Base-by-base conservation (phyloP, 2,888 invertebrate species). In the Eupithecia insigniata region DNA sequence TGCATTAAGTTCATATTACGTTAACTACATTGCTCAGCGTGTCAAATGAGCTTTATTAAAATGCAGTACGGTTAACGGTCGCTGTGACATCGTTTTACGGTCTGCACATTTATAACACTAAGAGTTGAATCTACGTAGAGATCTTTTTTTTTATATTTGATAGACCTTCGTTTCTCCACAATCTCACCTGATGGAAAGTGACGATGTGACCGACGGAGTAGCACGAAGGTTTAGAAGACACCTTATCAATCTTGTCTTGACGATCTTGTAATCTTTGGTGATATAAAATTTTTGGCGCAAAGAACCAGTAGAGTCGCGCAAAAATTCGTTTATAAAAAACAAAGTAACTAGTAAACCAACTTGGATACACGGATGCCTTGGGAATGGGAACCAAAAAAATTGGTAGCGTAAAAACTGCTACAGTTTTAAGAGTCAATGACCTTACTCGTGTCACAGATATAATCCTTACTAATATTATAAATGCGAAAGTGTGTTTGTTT, bases 391-490 rank as follows among this genome's bases (percentile, higher is more conserved):
- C 1, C 14, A 28, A 22, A 14, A 58, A 58, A 61, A 36, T 28
- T 51, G 72, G 71, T 70, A 70, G 69, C 71, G 67, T 72, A 74
- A 74, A 70, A 76, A 72, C 43, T 67, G 60, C 69, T 74, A 51
- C 67, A 58, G 14, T 62, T 62, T 60, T 16, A 26, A 60, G 34
- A 68, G 77, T 74, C 75, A 76, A 62, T 72, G 74, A 79, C 76
- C 75, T 74, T 61, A 71, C 71, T 72, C 75, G 72, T n/a, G n/a
- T n/a, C n/a, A n/a, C n/a, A n/a, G n/a, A n/a, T n/a, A n/a, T n/a
- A n/a, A n/a, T n/a, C n/a, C n/a, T n/a, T n/a, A n/a, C n/a, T n/a
- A n/a, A n/a, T n/a, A n/a, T n/a, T n/a, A n/a, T n/a, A n/a, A n/a
- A n/a, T n/a, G n/a, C n/a, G n/a, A n/a, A n/a, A n/a, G n/a, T n/a